Percentiles rank a stretch among this genome's conserved stretches.
These are phyloP conservation scores for Distichodus sexfasciatus DNA, from an alignment of 2,797 vertebrate genomes.

Conservation along the genomic window DNA sequence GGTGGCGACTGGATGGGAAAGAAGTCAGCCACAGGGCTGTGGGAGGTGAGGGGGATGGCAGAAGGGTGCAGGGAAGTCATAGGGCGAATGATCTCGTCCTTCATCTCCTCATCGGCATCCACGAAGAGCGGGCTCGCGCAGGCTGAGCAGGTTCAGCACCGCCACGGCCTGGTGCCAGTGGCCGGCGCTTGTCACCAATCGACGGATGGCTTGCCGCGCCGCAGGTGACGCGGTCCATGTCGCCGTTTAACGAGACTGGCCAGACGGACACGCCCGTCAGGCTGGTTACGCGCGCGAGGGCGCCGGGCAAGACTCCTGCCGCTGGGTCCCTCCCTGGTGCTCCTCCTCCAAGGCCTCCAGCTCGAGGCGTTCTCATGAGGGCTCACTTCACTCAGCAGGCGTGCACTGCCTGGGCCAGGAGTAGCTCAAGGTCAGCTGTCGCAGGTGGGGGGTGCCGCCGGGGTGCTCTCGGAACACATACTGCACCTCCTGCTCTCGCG, in stretches of 20 bases:
- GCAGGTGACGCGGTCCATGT: slow-evolving; percentile 84
- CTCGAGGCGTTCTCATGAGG: slow-evolving; percentile 88
- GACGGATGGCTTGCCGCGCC: slow-evolving; percentile 90
- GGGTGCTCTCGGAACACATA: slow-evolving; percentile 72
- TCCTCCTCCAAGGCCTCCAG: slow-evolving; percentile 85
- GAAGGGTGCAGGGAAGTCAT: slow-evolving; percentile 83
- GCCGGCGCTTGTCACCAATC: slow-evolving; percentile 91
- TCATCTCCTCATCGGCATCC: slow-evolving; percentile 84
- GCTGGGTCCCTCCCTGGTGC: slow-evolving; percentile 86
- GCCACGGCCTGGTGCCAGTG: slow-evolving; percentile 89
- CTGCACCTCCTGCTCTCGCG: slow-evolving; percentile 82
- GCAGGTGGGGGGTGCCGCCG: slow-evolving; percentile 67
- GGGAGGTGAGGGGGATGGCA: slow-evolving; percentile 80
- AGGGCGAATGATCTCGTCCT: slow-evolving; percentile 91
- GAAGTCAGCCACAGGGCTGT: slow-evolving; percentile 83
- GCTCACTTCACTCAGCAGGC: slow-evolving; percentile 90
- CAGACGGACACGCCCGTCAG: slow-evolving; percentile 84
- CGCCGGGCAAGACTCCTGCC: slow-evolving; percentile 84
- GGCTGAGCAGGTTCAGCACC: slow-evolving; percentile 87
- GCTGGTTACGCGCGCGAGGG: slow-evolving; percentile 82
- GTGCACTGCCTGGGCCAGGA: slow-evolving; percentile 93
- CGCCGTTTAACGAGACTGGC: too few species aligned
- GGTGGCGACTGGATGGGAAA: slow-evolving; percentile 82
- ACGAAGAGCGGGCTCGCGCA: slow-evolving; percentile 85
- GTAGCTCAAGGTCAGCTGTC: slow-evolving; percentile 88